Percentiles rank a stretch among this genome's conserved stretches.
Evolutionary conservation across 2,113 vertebrate genomes (phyloP).

Genomic region (Lipophrys pholis): DNA sequence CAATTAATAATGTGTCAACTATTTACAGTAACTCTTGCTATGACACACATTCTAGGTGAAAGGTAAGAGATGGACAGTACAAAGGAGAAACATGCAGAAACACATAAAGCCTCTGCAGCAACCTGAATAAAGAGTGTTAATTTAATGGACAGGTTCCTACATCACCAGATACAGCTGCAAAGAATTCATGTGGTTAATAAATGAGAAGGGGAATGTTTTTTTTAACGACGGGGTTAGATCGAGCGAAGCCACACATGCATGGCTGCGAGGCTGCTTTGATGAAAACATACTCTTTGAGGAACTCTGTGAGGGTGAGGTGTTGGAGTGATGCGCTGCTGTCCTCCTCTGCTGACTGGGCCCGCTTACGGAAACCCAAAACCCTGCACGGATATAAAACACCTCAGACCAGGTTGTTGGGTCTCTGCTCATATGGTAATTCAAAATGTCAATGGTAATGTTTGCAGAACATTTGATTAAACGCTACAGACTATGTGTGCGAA

Average conservation of each 20-base stretch:
- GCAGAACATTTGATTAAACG: not conserved
- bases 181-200: conserved; percentile 45
- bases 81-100: conserved; percentile 61
- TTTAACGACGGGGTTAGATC: conserved; percentile 47
- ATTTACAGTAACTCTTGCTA: conserved; percentile 43
- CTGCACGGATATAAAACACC: conserved; percentile 82
- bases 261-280: conserved; percentile 54
- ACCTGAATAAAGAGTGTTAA: not conserved
- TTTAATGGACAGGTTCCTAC: conserved; percentile 2
- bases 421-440: conserved; percentile 29
- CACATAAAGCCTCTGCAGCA: conserved; percentile 11
- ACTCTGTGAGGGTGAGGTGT: conserved; percentile 85
- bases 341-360: conserved; percentile 84
- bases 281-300: conserved; percentile 86
- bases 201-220: conserved; percentile 33
- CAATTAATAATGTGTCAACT: conserved; percentile 70
- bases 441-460: conserved; percentile 1
- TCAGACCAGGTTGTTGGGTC: conserved; percentile 57
- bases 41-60: conserved; percentile 34
- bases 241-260: conserved; percentile 70
- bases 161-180: conserved; percentile 29
- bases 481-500: not conserved
- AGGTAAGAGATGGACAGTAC: conserved; percentile 28
- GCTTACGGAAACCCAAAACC: conserved; percentile 85
- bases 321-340: conserved; percentile 80